These are phyloP conservation scores for Sterrhoptilus dennistouni DNA, from an alignment of 2,113 vertebrate genomes.

Conservation along the genomic window DNA sequence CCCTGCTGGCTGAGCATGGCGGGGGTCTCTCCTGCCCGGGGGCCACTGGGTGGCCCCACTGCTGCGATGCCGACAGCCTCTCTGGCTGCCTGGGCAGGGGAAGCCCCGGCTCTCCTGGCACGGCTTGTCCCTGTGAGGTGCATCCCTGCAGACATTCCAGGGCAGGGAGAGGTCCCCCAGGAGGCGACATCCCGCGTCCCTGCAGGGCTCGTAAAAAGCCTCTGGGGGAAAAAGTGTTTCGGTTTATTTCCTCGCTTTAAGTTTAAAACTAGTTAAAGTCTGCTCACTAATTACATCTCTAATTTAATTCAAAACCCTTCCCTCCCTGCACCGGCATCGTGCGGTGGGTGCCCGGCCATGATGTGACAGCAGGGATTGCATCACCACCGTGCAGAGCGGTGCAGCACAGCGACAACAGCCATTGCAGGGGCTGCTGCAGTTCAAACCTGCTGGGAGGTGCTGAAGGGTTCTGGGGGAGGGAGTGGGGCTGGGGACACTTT, in stretches of 20 bases:
- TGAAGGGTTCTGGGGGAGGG: neutral
- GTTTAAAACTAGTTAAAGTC: neutral
- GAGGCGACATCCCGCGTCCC: rapidly evolving
- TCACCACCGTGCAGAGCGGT: rapidly evolving
- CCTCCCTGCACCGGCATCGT: neutral
- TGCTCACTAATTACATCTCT: rapidly evolving
- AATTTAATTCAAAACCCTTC: neutral
- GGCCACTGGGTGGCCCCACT: rapidly evolving
- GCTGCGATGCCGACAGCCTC: rapidly evolving
- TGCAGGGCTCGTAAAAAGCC: neutral
- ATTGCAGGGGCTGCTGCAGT: rapidly evolving
- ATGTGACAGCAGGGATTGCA: neutral
- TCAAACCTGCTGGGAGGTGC: rapidly evolving
- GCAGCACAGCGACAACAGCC: rapidly evolving
- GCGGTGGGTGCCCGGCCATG: rapidly evolving
- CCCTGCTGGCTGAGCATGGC: neutral
- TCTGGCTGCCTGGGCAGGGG: rapidly evolving
- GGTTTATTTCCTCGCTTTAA: neutral
- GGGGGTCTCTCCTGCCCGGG: neutral
- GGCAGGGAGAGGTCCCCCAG: neutral
- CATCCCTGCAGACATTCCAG: neutral
- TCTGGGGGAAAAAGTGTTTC: neutral
- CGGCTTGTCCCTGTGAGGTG: neutral
- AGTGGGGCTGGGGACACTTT: rapidly evolving
- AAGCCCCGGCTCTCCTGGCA: neutral